Base-by-base conservation (phyloP, 2,113 vertebrate species). In the Amazona guildingii region DNA sequence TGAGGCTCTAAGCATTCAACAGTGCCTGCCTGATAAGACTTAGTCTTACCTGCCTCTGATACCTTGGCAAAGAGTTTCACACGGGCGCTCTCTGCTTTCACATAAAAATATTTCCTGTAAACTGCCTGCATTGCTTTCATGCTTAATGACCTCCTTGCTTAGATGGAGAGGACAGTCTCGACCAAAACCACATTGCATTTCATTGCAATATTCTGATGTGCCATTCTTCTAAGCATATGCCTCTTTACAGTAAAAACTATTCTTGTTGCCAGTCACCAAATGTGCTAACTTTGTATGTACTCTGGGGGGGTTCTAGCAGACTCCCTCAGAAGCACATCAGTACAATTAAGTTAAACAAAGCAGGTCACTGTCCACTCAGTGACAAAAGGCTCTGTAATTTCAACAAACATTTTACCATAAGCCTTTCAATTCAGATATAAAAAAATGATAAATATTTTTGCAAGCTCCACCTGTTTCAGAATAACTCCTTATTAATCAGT, bases 241-340 rank as follows among this genome's bases (percentile, higher is more conserved):
- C 57, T 73, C 83, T 85, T 69, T 80, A 77, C 75, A 90, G 69
- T 61, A 82, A 91, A 84, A 93, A n/a, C 11, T 17, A n/a, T 61
- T 69, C 52, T 92, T 88, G 48, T 9, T 88, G 62, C 69, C 80
- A 74, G 55, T 67, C 79, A 90, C 39, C 63, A 81, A 92, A 88
- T 35, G 51, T 75, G 66, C 70, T 86, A 95, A 61, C 18, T 92
- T 61, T 49, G 82, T 73, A 83, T 59, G 72, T 33, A 35, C 51
- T 94, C 59, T 7, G 46, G 35, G 49, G 48, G 17, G 68, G 63
- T 75, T 86, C 61, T n/a, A 90, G 17, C 43, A 86, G 57, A 41
- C 57, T 76, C 69, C n/a, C 83, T 88, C 83, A 93, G 86, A 90
- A 89, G 69, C 74, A 93, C 74, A 82, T 62, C 66, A 52, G 43